Evolutionary conservation across 2,113 vertebrate species (phyloP).

Genomic region (Andinoacara biseriatus): DNA sequence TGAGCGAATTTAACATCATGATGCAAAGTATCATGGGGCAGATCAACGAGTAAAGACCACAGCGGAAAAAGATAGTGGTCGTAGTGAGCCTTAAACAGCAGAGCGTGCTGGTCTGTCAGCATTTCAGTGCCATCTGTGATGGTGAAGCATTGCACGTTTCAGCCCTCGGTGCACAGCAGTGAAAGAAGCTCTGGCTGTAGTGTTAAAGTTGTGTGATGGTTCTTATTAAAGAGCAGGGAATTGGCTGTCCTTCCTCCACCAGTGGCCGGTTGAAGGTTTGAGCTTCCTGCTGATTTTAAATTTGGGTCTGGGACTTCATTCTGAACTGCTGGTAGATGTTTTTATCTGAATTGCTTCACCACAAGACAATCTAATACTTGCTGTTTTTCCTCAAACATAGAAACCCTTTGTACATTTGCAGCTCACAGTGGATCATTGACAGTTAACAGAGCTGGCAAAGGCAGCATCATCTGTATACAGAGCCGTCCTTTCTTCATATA

Average conservation of each 20-base stretch:
- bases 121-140: background rate
- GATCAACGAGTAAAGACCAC: background rate
- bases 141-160: background rate
- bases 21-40: background rate
- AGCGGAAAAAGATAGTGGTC: background rate
- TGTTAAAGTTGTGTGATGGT: background rate
- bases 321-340: too few relatives aligned
- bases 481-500: too few relatives aligned
- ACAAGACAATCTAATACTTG: too few relatives aligned
- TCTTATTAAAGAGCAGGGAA: background rate
- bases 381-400: too few relatives aligned
- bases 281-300: too few relatives aligned
- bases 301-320: background rate
- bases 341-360: too few relatives aligned
- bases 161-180: background rate
- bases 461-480: too few relatives aligned
- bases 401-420: too few relatives aligned
- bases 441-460: too few relatives aligned
- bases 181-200: background rate
- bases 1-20: background rate
- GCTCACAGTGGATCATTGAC: too few relatives aligned
- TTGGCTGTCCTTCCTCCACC: background rate
- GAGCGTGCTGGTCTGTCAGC: background rate
- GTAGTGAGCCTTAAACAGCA: background rate
- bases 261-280: too few relatives aligned